Conservation (phyloP, 1,140 invertebrate species). For the Psilanteris sp. region DNA sequence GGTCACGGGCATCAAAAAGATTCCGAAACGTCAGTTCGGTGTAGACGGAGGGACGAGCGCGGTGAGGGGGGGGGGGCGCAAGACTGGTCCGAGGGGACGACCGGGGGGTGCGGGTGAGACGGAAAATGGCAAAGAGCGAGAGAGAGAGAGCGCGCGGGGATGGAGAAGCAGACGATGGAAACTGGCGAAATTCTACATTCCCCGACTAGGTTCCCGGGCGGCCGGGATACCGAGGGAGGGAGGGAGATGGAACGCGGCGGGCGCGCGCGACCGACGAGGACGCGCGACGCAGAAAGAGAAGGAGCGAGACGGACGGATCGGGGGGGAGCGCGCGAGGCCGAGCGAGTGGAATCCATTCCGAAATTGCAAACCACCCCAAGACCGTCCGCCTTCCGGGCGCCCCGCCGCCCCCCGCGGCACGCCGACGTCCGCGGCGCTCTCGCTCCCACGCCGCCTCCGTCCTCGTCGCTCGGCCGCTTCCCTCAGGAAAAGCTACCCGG, state of each 20-base stretch:
- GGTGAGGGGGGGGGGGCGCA: constrained; percentile 17
- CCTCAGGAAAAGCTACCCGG: constrained; percentile 74
- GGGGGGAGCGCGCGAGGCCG: constrained; percentile 15
- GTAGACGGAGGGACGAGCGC: constrained; percentile 19
- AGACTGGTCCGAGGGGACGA: too few species aligned
- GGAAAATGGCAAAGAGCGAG: too few species aligned
- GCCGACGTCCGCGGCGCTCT: constrained; percentile 44
- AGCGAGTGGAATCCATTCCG: constrained; percentile 77
- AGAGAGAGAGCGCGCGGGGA: constrained; percentile 22
- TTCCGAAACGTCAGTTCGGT: constrained; percentile 44
- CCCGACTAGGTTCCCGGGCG: constrained; percentile 45
- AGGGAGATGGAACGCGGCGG: constrained; percentile 59
- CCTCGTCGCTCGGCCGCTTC: constrained; percentile 62
- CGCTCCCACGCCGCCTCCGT: constrained; percentile 13
- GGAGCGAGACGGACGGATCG: constrained; percentile 28
- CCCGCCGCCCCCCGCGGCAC: constrained; percentile 53
- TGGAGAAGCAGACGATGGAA: constrained; percentile 39
- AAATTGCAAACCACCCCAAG: constrained; percentile 77
- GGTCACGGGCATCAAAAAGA: constrained; percentile 44
- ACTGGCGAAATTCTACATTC: constrained; percentile 55
- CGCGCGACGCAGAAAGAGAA: constrained; percentile 5
- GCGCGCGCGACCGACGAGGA: constrained; percentile 20
- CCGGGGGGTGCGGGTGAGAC: constrained; percentile 30
- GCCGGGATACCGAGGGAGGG: constrained; percentile 52
- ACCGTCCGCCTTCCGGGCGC: constrained; percentile 63